Conservation (phyloP, 2,888 invertebrate genomes). For the Diarsia dahlii region DNA sequence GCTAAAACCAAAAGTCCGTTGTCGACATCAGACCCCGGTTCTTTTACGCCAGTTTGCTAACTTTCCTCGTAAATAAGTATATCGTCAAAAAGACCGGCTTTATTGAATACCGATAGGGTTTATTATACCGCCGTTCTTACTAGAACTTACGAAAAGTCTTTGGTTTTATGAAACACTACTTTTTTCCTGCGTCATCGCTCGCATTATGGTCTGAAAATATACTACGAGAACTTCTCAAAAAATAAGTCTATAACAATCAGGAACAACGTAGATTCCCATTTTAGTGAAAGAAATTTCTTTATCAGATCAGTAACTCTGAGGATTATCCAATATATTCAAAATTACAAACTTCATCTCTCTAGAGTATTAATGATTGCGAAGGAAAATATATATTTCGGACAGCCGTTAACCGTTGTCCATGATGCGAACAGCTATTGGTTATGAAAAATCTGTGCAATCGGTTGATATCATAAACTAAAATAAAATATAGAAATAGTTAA, state of each 20-base stretch:
- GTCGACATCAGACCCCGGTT: slow-evolving; percentile 14
- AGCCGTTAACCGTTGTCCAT: not conserved
- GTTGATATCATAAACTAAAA: slow-evolving; percentile 2
- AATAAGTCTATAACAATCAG: not conserved
- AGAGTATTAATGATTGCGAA: not conserved
- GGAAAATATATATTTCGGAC: not conserved
- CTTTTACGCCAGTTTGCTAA: slow-evolving; percentile 52
- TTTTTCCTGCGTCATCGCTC: not conserved
- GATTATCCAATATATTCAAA: not conserved
- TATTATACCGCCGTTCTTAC: slow-evolving; percentile 48
- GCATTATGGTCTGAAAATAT: not conserved
- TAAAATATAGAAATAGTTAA: not conserved
- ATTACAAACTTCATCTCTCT: not conserved
- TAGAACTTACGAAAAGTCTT: slow-evolving; percentile 37
- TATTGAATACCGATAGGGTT: slow-evolving; percentile 65
- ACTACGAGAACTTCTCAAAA: not conserved
- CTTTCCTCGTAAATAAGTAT: slow-evolving; percentile 63
- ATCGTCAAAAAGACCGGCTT: slow-evolving; percentile 53
- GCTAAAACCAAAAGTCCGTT: slow-evolving; percentile 2
- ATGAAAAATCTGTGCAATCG: not conserved
- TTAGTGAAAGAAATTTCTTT: not conserved
- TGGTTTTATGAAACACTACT: slow-evolving; percentile 5
- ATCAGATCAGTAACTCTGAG: not conserved
- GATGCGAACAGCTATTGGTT: not conserved
- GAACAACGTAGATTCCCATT: not conserved